Percentiles rank a stretch among this genome's conserved stretches.
Conservation (phyloP, 2,888 invertebrate genomes). For the Heliothis peltigera region DNA sequence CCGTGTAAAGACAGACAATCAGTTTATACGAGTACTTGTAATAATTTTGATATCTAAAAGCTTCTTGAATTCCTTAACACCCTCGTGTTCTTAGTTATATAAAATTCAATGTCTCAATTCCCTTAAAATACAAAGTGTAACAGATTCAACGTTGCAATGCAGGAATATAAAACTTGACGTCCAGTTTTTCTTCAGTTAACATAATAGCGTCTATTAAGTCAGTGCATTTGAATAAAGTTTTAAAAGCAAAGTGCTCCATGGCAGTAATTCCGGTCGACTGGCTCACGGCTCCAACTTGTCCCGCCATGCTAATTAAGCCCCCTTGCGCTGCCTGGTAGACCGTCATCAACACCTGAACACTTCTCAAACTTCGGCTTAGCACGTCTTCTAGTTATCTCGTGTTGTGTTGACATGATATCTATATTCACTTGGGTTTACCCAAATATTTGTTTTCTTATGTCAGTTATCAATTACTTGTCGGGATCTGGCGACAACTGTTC, state of each 20-base stretch:
- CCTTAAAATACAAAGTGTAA: conserved; percentile 21
- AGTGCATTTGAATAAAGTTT: conserved; percentile 53
- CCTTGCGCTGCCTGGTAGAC: conserved; percentile 19
- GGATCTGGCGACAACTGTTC: neutral
- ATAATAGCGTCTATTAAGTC: conserved; percentile 54
- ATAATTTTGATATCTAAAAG: too few relatives aligned
- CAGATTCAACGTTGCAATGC: conserved; percentile 8
- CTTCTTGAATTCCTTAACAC: too few relatives aligned
- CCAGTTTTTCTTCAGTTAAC: conserved; percentile 35
- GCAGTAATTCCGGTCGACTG: conserved; percentile 30
- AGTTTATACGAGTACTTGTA: too few relatives aligned
- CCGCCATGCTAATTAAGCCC: conserved; percentile 45
- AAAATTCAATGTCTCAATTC: neutral
- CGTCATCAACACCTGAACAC: conserved; percentile 31
- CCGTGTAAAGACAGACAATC: neutral
- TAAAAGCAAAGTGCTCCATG: conserved; percentile 53
- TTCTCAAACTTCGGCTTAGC: conserved; percentile 20
- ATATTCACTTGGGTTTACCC: too few relatives aligned
- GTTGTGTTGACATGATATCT: neutral
- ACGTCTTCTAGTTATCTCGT: neutral
- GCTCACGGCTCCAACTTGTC: conserved; percentile 33
- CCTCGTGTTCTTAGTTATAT: too few relatives aligned
- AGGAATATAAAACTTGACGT: conserved; percentile 24
- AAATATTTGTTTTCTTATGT: neutral
- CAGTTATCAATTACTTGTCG: neutral